phyloP scores from a whole-genome alignment of 1,140 invertebrate species.

The Agrypnia vestita region DNA sequence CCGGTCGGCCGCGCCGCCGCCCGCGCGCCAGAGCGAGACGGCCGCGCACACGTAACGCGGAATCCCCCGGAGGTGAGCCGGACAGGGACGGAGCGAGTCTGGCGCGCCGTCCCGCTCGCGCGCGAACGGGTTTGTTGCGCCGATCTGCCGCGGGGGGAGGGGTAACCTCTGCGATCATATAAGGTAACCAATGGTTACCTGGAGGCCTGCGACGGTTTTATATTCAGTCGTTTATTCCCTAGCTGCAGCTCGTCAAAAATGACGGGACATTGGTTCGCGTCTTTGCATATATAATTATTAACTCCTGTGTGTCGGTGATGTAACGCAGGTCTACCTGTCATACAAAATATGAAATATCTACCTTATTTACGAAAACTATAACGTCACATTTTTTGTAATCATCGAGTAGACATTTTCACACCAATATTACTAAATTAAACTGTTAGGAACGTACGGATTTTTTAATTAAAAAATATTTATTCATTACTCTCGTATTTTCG shows the following conservation, averaged over 20 bases:
- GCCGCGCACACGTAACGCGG: background rate
- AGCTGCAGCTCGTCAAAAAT: too few species aligned
- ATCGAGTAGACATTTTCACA: too few species aligned
- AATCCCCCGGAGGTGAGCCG: constrained; percentile 5
- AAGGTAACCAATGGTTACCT: constrained; percentile 28
- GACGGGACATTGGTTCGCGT: too few species aligned
- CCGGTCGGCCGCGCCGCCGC: background rate
- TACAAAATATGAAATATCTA: too few species aligned
- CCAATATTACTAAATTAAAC: too few species aligned
- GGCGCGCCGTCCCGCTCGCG: background rate
- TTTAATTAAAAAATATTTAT: background rate
- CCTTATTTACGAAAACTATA: too few species aligned
- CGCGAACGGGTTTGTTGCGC: constrained; percentile 2
- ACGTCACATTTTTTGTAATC: too few species aligned
- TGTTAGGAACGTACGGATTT: background rate
- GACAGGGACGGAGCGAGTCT: background rate
- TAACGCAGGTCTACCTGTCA: too few species aligned
- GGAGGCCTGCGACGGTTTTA: background rate
- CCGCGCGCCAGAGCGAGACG: background rate
- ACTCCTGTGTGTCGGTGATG: too few species aligned
- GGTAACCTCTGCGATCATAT: constrained; percentile 22
- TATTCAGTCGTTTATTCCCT: background rate
- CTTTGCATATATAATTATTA: too few species aligned
- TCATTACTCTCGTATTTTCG: background rate
- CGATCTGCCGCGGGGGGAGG: background rate